Percentiles rank a stretch among this genome's conserved stretches.
Conservation (phyloP, 2,113 vertebrate genomes). For the Aleadryas rufinucha region DNA sequence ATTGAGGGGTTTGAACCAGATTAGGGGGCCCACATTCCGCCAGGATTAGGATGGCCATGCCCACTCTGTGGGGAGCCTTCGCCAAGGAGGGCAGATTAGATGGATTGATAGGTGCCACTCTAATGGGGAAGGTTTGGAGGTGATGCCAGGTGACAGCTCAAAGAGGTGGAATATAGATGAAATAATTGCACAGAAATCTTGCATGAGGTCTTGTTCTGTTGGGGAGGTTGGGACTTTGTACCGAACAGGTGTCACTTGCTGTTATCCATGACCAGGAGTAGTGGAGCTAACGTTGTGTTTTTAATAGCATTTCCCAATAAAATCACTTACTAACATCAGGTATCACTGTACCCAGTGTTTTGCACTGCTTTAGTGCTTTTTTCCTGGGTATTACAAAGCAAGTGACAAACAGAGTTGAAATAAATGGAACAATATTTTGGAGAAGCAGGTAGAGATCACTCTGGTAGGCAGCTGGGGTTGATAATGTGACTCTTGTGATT, state of each 20-base stretch:
- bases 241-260: neutral
- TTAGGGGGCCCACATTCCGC: conserved; percentile 60
- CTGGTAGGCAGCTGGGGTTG: neutral
- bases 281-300: neutral
- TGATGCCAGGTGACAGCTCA: conserved; percentile 3
- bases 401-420: neutral
- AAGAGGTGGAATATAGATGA: neutral
- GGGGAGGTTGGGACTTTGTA: neutral
- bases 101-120: conserved; percentile 35
- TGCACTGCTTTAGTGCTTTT: neutral
- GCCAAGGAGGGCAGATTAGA: conserved; percentile 17
- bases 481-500: neutral
- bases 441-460: neutral
- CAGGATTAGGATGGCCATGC: conserved; percentile 43
- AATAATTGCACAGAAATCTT: neutral
- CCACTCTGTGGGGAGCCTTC: neutral
- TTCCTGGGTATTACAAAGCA: neutral
- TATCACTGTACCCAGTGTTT: neutral
- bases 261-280: neutral
- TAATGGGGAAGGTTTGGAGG: neutral
- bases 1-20: conserved; percentile 40
- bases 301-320: neutral
- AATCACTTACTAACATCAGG: neutral
- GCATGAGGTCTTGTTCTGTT: neutral
- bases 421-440: neutral